Percentiles rank a stretch among this genome's conserved stretches.
Evolutionary conservation across 2,113 vertebrate species (phyloP).

Genomic region (Variabilichromis moorii): DNA sequence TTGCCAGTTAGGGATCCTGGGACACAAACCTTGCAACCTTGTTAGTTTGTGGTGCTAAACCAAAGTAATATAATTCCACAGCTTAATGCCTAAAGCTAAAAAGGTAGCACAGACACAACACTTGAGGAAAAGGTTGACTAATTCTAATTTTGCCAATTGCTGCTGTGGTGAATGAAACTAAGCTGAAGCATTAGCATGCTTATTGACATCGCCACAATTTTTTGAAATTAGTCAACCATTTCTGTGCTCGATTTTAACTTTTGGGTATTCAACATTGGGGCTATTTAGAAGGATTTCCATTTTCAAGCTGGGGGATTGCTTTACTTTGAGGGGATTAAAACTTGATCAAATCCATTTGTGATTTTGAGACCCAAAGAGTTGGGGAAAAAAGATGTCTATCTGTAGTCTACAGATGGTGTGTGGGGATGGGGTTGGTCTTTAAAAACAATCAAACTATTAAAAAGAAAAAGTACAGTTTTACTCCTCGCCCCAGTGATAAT

Average conservation of each 20-base stretch:
- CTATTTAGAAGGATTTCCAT: not conserved
- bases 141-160: not conserved
- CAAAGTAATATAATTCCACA: not conserved
- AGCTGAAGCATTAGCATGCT: not conserved
- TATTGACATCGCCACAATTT: not conserved
- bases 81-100: not conserved
- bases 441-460: not conserved
- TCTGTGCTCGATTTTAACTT: not conserved
- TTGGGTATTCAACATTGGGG: not conserved
- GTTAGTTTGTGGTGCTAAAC: not conserved
- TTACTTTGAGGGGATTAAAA: not conserved
- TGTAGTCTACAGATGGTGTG: not conserved
- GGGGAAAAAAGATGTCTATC: not conserved
- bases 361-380: not conserved
- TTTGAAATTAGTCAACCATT: not conserved
- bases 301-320: conserved; percentile 3
- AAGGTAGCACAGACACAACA: not conserved
- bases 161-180: not conserved
- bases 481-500: not conserved
- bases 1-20: not conserved
- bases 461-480: not conserved
- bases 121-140: not conserved
- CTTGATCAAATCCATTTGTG: not conserved
- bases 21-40: not conserved
- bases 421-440: not conserved